These are phyloP conservation scores for Conchocele bisecta DNA, from an alignment of 2,888 invertebrate species.

Conservation along the genomic window DNA sequence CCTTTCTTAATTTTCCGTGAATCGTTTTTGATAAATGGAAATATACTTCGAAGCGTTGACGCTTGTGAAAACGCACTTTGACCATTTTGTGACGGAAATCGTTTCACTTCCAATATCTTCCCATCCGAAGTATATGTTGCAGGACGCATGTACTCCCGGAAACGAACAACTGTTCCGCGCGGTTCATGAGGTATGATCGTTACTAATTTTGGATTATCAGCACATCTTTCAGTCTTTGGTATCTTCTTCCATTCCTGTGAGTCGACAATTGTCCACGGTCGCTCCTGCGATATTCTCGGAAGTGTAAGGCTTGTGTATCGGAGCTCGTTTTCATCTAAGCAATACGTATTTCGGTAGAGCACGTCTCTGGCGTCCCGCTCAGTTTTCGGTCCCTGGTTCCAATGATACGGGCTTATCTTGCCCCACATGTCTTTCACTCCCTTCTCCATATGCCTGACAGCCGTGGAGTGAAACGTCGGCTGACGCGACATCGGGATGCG, in stretches of 20 bases:
- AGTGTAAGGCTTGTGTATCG: conserved; percentile 55
- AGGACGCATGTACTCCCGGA: conserved; percentile 50
- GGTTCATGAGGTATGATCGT: conserved; percentile 43
- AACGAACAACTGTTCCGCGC: conserved; percentile 46
- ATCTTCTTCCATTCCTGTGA: background rate
- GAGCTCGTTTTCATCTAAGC: conserved; percentile 39
- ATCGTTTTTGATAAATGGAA: conserved; percentile 46
- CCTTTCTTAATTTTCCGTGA: conserved; percentile 23
- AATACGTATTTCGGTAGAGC: conserved; percentile 61
- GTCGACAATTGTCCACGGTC: conserved; percentile 38
- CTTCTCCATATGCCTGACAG: background rate
- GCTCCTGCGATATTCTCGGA: conserved; percentile 52
- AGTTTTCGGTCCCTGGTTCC: conserved; percentile 50
- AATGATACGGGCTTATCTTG: conserved; percentile 47
- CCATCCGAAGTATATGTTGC: conserved; percentile 23
- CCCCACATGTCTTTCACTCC: conserved; percentile 18
- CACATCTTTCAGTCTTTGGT: conserved; percentile 4
- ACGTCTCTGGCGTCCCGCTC: conserved; percentile 62
- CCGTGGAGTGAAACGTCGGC: conserved; percentile 39
- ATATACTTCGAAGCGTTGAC: background rate
- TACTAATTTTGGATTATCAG: conserved; percentile 26
- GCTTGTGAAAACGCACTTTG: background rate
- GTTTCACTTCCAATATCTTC: conserved; percentile 34
- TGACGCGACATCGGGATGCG: conserved; percentile 27
- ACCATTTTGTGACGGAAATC: conserved; percentile 1